These are phyloP conservation scores for Manis crassicaudata DNA, from an alignment of 2,797 vertebrate species.

Conservation along the genomic window DNA sequence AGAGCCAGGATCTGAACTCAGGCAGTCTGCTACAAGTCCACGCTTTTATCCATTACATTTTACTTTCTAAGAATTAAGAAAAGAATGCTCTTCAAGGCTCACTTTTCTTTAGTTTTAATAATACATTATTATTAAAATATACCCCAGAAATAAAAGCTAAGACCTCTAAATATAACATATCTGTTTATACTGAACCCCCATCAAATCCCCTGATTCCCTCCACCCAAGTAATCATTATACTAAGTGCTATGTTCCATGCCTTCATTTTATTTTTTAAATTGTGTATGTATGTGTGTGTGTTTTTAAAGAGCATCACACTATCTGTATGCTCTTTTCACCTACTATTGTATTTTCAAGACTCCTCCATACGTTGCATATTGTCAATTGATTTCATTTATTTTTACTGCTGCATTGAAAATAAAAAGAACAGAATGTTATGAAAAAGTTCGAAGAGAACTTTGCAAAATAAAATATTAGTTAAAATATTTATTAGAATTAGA, in stretches of 20 bases:
- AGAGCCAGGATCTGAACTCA: not conserved
- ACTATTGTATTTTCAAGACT: not conserved
- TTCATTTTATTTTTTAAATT: not conserved
- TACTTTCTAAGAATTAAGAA: constrained; percentile 1
- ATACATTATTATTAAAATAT: not conserved
- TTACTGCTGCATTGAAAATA: not conserved
- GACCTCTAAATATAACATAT: not conserved
- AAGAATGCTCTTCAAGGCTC: not conserved
- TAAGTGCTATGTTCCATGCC: not conserved
- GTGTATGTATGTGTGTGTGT: not conserved
- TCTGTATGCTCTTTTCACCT: not conserved
- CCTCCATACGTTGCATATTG: not conserved
- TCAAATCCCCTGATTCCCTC: not conserved
- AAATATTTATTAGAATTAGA: not conserved
- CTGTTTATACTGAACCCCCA: not conserved
- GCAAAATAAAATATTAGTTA: not conserved
- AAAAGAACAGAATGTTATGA: not conserved
- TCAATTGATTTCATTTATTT: not conserved
- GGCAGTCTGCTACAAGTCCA: not conserved
- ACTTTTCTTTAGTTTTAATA: not conserved
- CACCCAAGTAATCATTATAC: not conserved
- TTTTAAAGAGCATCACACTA: not conserved
- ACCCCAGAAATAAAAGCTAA: not conserved
- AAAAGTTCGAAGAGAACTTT: not conserved
- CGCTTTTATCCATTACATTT: not conserved